Evolutionary conservation across 1,140 invertebrate species (phyloP).

Genomic region (Pygmarrhopalites habei): DNA sequence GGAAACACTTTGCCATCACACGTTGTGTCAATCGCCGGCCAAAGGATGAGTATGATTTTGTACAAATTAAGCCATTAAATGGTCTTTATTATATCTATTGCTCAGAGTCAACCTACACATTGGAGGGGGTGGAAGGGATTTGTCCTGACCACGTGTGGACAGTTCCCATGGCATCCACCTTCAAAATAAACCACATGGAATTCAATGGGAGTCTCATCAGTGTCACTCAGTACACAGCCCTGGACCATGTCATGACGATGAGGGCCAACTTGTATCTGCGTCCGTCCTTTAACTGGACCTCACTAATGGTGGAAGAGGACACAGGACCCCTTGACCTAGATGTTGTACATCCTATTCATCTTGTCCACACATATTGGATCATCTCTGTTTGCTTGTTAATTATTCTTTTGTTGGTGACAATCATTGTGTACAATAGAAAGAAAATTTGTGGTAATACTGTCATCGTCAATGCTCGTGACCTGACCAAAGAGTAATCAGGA

Average conservation of each 20-base stretch:
- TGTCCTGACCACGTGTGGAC: conserved; percentile 11
- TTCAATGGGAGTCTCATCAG: not conserved
- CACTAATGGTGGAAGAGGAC: not conserved
- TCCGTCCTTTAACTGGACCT: conserved; percentile 1
- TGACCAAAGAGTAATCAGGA: too few species aligned
- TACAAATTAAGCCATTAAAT: conserved; percentile 9
- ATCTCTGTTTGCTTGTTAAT: too few species aligned
- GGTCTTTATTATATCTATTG: conserved; percentile 14
- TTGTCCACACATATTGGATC: too few species aligned
- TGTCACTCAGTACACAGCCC: not conserved
- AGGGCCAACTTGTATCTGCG: conserved; percentile 19
- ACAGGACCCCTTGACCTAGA: not conserved
- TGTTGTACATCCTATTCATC: not conserved
- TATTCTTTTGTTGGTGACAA: too few species aligned
- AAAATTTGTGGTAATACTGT: too few species aligned
- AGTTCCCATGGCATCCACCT: conserved; percentile 2
- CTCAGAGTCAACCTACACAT: conserved; percentile 7
- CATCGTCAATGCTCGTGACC: too few species aligned
- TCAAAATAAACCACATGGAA: conserved; percentile 20
- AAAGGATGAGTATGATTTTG: not conserved
- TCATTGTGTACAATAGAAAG: too few species aligned
- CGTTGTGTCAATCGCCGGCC: not conserved
- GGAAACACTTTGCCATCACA: not conserved
- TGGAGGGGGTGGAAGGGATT: not conserved
- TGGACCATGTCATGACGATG: conserved; percentile 9